phyloP scores from a whole-genome alignment of 2,113 vertebrate genomes.

The Tringa solitaria region DNA sequence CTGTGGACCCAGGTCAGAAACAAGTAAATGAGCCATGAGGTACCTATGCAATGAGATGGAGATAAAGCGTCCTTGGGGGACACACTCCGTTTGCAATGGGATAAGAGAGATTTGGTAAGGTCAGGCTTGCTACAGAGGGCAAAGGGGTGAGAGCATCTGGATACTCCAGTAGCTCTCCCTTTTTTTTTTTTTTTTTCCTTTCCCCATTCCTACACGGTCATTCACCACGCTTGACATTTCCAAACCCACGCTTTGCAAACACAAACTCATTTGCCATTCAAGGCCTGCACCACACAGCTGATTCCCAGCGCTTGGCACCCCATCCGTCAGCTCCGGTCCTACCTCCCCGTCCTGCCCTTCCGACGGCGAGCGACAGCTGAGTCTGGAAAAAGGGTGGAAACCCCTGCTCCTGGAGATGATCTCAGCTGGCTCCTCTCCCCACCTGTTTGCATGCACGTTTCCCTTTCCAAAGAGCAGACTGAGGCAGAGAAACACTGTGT shows the following conservation, averaged over 20 bases:
- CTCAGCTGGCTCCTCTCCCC: background rate
- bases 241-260: background rate
- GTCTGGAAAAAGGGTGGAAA: background rate
- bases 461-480: background rate
- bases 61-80: background rate
- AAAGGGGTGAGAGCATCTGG: background rate
- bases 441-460: background rate
- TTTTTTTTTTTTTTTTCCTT: no score
- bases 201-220: background rate
- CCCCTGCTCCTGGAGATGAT: background rate
- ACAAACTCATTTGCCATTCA: background rate
- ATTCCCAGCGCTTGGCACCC: background rate
- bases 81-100: background rate
- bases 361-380: rapidly evolving
- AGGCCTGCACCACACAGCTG: background rate
- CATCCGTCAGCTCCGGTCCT: background rate
- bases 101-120: background rate
- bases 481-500: background rate
- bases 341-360: background rate
- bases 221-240: background rate
- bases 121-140: background rate
- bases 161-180: background rate
- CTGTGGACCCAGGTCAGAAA: background rate
- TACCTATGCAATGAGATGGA: background rate
- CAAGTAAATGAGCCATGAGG: background rate